Evolutionary conservation across 2,113 vertebrate genomes (phyloP), one percentile per base, ranked within the genome.

Genomic region (Tichodroma muraria): DNA sequence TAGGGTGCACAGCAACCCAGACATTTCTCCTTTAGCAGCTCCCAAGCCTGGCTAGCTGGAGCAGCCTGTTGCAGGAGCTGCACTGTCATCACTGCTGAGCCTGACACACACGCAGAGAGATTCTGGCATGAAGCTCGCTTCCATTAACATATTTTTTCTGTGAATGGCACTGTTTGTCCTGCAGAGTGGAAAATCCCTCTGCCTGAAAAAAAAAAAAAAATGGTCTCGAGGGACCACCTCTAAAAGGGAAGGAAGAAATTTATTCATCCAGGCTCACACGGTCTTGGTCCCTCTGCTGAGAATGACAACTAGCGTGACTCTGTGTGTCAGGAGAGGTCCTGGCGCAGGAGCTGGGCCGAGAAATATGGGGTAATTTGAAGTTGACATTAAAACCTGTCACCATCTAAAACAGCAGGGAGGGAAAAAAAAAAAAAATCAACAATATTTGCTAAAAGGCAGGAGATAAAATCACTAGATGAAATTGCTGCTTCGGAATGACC

Each of bases 341-440:
- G 52, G 64, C 38, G 42, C 60, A 30, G 57, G 31, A 96, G 66
- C 92, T 20, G 78, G 71, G 69, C 92, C 88, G 92, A 96, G 95
- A 96, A 95, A 95, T 90, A 93, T 13, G 50, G 81, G 85, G 81
- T 91, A 96, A 96, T 97, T 94, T 93, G 89, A 80, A 85, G 89
- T 87, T 93, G 92, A 91, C 95, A 93, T 96, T 96, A 97, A 96
- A 95, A 92, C 76, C 75, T 94, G 94, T 95, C 89, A 85, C 92
- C 91, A 25, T 94, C 80, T 82, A 80, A 93, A 96, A 89, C 81
- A 88, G 86, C 76, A 11, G 76, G 88, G 60, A 66, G 42, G 8
- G 3, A 3, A 52, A 82, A 90, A 75, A 54, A n/a, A 33, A 61
- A 25, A 25, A 12, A 42, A 20, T 7, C 69, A 92, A 91, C 85